Evolutionary conservation across 2,888 invertebrate genomes (phyloP).

Genomic region (Sarcophaga rosellei): DNA sequence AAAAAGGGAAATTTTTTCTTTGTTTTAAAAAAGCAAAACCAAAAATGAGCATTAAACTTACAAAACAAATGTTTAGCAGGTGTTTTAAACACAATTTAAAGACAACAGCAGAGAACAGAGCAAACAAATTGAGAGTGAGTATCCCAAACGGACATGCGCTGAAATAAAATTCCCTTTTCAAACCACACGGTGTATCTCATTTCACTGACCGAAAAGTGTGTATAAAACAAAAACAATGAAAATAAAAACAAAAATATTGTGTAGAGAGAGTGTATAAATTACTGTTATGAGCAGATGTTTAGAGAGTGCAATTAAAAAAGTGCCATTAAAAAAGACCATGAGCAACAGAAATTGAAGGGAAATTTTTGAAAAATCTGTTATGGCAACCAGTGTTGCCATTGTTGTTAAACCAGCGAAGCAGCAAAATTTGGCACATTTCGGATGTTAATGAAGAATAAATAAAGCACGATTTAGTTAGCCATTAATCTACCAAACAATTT

Average conservation of each 20-base stretch:
- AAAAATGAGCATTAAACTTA: background rate
- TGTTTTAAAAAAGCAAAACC: background rate
- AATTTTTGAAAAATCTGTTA: background rate
- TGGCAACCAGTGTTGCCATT: too few relatives aligned
- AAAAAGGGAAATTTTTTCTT: slow-evolving; percentile 11
- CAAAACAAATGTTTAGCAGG: slow-evolving; percentile 34
- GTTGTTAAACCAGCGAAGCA: too few relatives aligned
- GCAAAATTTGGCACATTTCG: too few relatives aligned
- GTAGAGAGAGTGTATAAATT: slow-evolving; percentile 8
- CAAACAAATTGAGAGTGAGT: background rate
- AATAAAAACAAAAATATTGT: background rate
- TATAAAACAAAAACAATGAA: slow-evolving; percentile 22
- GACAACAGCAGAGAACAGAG: background rate
- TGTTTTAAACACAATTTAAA: slow-evolving; percentile 13
- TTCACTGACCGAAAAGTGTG: background rate
- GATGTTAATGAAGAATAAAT: background rate
- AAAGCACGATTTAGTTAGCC: background rate
- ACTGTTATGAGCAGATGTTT: too few relatives aligned
- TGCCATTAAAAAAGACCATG: background rate
- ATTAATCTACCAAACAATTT: background rate
- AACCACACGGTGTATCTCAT: background rate
- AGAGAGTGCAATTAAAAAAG: too few relatives aligned
- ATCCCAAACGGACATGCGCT: slow-evolving; percentile 48
- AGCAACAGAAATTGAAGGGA: background rate
- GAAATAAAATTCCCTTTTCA: slow-evolving; percentile 22